Percentiles rank a stretch among this genome's conserved stretches.
phyloP scores from a whole-genome alignment of 2,113 vertebrate species.

The Pyxicephalus adspersus region DNA sequence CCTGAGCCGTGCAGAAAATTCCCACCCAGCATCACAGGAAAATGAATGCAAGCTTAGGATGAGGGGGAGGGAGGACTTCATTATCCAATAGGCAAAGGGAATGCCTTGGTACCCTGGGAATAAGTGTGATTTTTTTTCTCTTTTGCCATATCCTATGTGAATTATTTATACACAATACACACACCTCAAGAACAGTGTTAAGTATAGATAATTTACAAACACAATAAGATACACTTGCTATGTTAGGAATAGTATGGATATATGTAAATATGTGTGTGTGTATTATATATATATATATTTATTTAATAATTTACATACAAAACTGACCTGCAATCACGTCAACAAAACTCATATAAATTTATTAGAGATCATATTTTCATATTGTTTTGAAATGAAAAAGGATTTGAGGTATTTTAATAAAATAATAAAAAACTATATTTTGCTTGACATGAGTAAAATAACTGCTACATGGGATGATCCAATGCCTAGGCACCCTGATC shows the following conservation, averaged over 20 bases:
- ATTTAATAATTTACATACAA: too few species aligned
- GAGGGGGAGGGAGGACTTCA: slow-evolving; percentile 57
- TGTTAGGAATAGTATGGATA: not conserved
- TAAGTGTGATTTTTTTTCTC: slow-evolving; percentile 51
- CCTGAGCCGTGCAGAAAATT: slow-evolving; percentile 37
- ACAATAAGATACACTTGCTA: not conserved
- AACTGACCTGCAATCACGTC: too few species aligned
- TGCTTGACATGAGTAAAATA: too few species aligned
- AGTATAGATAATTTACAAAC: not conserved
- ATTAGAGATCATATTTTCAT: too few species aligned
- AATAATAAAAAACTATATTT: too few species aligned
- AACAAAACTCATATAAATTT: too few species aligned
- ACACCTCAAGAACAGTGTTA: not conserved
- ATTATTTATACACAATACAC: slow-evolving; percentile 41
- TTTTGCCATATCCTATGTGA: slow-evolving; percentile 53
- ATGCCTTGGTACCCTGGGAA: slow-evolving; percentile 56
- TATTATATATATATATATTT: not conserved
- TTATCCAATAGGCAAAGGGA: slow-evolving; percentile 47
- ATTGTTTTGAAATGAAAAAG: too few species aligned
- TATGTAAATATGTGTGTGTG: not conserved
- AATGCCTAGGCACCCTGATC: too few species aligned
- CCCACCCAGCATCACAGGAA: slow-evolving; percentile 50
- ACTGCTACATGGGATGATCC: too few species aligned
- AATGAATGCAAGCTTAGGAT: slow-evolving; percentile 53
- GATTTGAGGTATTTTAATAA: too few species aligned